Conservation (phyloP, 2,888 invertebrate species). For the Peribatodes rhomboidaria region DNA sequence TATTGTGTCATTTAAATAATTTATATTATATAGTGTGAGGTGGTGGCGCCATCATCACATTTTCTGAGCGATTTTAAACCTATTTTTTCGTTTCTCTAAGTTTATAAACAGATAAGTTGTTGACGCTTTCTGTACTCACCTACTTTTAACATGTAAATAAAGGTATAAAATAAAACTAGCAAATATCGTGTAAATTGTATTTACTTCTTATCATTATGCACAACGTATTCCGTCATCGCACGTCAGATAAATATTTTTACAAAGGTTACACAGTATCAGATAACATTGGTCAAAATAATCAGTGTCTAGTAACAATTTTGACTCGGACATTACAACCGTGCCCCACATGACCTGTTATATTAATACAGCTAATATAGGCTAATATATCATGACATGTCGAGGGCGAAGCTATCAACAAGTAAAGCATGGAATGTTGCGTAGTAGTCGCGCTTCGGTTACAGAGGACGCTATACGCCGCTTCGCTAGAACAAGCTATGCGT, state of each 20-base stretch:
- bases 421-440: slow-evolving; percentile 78
- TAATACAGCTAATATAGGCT: neutral
- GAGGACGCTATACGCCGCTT: slow-evolving; percentile 32
- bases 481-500: slow-evolving; percentile 71
- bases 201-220: slow-evolving; percentile 84
- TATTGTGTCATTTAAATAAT: no score
- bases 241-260: slow-evolving; percentile 81
- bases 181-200: slow-evolving; percentile 84
- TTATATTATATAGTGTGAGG: no score
- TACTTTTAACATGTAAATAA: neutral
- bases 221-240: slow-evolving; percentile 78
- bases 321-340: slow-evolving; percentile 34
- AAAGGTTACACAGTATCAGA: slow-evolving; percentile 83
- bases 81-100: no score
- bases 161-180: slow-evolving; percentile 66
- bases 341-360: slow-evolving; percentile 19
- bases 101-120: no score
- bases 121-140: neutral
- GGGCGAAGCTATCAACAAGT: slow-evolving; percentile 67
- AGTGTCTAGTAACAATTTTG: slow-evolving; percentile 71
- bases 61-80: no score
- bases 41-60: no score
- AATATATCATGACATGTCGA: slow-evolving; percentile 14
- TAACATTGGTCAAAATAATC: slow-evolving; percentile 85
- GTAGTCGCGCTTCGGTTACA: slow-evolving; percentile 31